These are phyloP conservation scores for Pterocles burchelli DNA, from an alignment of 2,113 vertebrate genomes.

Conservation along the genomic window DNA sequence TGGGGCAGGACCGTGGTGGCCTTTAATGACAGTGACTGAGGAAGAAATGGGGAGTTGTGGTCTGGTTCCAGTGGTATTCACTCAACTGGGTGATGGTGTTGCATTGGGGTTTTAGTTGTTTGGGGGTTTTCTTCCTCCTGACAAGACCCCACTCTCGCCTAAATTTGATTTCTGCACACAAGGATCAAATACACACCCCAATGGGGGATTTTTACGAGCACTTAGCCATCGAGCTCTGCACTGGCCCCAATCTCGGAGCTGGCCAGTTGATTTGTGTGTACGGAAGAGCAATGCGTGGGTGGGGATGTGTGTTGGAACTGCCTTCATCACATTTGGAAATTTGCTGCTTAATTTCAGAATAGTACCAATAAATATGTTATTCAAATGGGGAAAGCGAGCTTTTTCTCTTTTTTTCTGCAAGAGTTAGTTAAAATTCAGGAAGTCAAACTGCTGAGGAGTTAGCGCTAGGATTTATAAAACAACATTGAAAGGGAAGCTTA, in stretches of 20 bases:
- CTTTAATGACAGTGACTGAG: neutral
- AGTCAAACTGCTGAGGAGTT: slow-evolving; percentile 40
- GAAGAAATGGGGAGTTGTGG: neutral
- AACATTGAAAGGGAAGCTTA: slow-evolving; percentile 40
- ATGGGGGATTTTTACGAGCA: neutral
- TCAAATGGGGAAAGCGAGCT: neutral
- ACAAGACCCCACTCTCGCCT: neutral
- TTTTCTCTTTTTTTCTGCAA: slow-evolving; percentile 31
- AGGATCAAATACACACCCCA: neutral
- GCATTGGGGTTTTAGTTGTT: neutral
- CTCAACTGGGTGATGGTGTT: neutral
- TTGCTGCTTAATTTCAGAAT: slow-evolving; percentile 14
- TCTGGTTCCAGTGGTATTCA: neutral
- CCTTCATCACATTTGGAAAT: neutral
- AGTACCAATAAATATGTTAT: slow-evolving; percentile 18
- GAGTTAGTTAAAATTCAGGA: slow-evolving; percentile 53
- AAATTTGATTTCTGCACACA: neutral
- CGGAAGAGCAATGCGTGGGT: neutral
- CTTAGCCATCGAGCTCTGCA: neutral
- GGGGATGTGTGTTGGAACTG: neutral
- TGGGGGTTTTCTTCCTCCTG: neutral
- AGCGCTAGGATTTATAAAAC: slow-evolving; percentile 53
- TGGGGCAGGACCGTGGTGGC: neutral
- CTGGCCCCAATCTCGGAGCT: too few relatives aligned
- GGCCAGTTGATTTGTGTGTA: neutral